Evolutionary conservation across 2,888 invertebrate genomes (phyloP), one percentile per base, ranked within the genome.

Genomic region (Lapara coniferarum): DNA sequence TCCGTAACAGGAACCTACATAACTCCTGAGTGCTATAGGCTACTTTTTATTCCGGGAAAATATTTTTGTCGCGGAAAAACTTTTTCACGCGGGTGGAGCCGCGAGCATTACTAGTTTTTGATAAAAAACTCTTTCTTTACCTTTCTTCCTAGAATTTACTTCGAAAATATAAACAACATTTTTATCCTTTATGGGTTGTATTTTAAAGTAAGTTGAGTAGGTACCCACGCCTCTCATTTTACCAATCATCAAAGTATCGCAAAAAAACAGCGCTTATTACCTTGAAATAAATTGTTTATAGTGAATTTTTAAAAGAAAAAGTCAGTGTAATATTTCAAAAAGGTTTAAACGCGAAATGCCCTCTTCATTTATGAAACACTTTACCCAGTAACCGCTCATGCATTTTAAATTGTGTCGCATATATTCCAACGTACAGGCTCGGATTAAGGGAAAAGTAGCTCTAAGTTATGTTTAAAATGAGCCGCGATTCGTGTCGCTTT

Each of bases 371-470:
- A 63, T 63, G 49, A 63, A 63, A 63, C 63, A 49, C 63, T 63
- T 63, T 49, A 49, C 49, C 16, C 63, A 19, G 46, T 49, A 63
- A 46, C 13, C 49, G 63, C 46, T 63, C 63, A 49, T 63, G 63
- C 63, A 63, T 63, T 63, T 63, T 46, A 63, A 63, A 63, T 63
- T 13, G 49, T 49, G 63, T 63, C 63, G 19, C 63, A 63, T 63
- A 49, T 46, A 63, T 63, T 63, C 63, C 49, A 49, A 63, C 63
- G 63, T 12, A 49, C 63, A 63, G 63, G 19, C 46, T 7, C 19
- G 49, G 63, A 63, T 49, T 8, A 13, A 49, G 10, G 16, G 19
- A 12, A 63, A 19, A 46, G 19, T 55, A 19, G 55, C 16, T 55
- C 2, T 19, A 55, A 19, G 10, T 10, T n/a, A n/a, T n/a, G n/a